Base-by-base conservation (phyloP, 2,888 invertebrate species). In the Eupithecia centaureata region DNA sequence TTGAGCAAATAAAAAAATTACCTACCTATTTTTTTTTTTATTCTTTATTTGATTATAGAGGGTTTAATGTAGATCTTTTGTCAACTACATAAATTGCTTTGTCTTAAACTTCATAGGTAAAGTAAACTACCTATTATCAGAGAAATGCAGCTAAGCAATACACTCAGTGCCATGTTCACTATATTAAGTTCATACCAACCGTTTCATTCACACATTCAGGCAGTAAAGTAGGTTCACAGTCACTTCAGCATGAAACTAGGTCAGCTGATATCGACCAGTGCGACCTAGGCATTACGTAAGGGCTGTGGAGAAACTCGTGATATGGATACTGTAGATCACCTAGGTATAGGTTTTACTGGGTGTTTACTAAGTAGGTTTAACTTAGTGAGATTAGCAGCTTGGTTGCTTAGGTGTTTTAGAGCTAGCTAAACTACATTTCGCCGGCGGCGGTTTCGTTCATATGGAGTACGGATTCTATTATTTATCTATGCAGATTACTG, bases 231-330 rank as follows among this genome's bases (percentile, higher is more conserved):
- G 54, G 57, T 38, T 61, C 35, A 58, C 56, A 60, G n/a, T n/a
- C n/a, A 38, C 28, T 65, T 63, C 63, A 69, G 65, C 47, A 47
- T 60, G 62, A 28, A 69, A 63, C 70, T 70, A 52, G 70, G 70
- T 70, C 70, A 67, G 52, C 56, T 25, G 65, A 18, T 70, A 70
- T 70, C 70, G 70, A 70, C 70, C 70, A 58, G 65, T 38, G 58
- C 57, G 28, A 30, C 66, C 69, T 63, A 60, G 70, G 70, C 57
- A 57, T 66, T 70, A 70, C 63, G 63, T 60, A 70, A 70, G 58
- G 22, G 47, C 47, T 22, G 47, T 47, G 47, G 10, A 5, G 42
- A n/a, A n/a, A n/a, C n/a, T n/a, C n/a, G 22, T 47, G 47, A 1
- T 47, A 42, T 18, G 22, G 3, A 18, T 47, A 47, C 10, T 47